phyloP scores from a whole-genome alignment of 2,113 vertebrate species.

The Thamnophis sirtalis region DNA sequence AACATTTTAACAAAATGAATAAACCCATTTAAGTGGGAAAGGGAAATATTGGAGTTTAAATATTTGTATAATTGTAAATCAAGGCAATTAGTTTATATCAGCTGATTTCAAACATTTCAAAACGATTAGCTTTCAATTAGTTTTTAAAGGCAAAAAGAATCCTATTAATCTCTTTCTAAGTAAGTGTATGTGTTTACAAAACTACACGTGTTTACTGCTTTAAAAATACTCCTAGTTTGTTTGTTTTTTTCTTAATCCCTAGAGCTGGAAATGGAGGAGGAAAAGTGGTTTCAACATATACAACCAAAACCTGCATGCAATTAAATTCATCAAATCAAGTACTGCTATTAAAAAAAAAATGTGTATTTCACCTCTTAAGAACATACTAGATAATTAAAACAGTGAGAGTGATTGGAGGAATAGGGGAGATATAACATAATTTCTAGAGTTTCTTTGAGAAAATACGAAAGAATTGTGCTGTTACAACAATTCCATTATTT shows the following conservation, averaged over 20 bases:
- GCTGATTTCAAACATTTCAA: slow-evolving; percentile 51
- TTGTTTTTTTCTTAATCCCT: slow-evolving; percentile 48
- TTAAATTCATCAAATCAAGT: slow-evolving; percentile 60
- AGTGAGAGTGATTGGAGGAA: slow-evolving; percentile 16
- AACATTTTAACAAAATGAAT: slow-evolving; percentile 47
- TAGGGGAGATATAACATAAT: neutral
- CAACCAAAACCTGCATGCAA: slow-evolving; percentile 50
- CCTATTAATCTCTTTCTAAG: slow-evolving; percentile 36
- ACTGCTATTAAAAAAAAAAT: slow-evolving; percentile 36
- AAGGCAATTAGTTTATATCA: slow-evolving; percentile 38
- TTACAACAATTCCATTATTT: neutral
- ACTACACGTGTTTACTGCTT: slow-evolving; percentile 12
- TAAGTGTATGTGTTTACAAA: neutral
- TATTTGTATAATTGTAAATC: slow-evolving; percentile 42
- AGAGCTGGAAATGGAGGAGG: neutral
- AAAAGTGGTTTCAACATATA: slow-evolving; percentile 17
- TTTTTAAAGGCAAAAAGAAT: slow-evolving; percentile 41
- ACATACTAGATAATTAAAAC: slow-evolving; percentile 5
- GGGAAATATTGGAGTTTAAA: slow-evolving; percentile 42
- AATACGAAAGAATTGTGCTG: neutral
- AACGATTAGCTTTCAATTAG: slow-evolving; percentile 49
- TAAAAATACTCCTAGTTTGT: slow-evolving; percentile 44
- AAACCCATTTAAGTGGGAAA: slow-evolving; percentile 37
- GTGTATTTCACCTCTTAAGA: slow-evolving; percentile 36
- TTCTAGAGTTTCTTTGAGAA: neutral